Evolutionary conservation across 1,140 invertebrate species (phyloP).

Genomic region (Sycobia sp.): DNA sequence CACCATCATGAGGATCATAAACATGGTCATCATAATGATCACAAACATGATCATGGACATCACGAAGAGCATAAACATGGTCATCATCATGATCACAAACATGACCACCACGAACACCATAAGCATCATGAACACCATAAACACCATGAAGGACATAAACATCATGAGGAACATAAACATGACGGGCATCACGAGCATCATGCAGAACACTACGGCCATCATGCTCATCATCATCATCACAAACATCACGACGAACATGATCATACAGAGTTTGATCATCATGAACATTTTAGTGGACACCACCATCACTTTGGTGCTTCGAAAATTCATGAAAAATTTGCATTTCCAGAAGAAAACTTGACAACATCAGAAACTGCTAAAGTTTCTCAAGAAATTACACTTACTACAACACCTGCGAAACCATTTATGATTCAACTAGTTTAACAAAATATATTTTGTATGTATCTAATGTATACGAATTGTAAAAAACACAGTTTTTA

Average conservation of each 20-base stretch:
- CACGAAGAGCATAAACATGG: constrained; percentile 15
- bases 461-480: no score
- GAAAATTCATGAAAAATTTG: constrained; percentile 18
- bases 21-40: constrained; percentile 18
- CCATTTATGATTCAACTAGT: constrained; percentile 6
- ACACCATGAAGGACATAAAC: constrained; percentile 6
- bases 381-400: background rate
- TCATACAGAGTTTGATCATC: constrained; percentile 11
- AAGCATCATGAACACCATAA: constrained; percentile 23
- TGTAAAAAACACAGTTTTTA: no score
- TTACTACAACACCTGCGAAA: background rate
- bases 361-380: constrained; percentile 6
- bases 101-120: constrained; percentile 19
- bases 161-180: background rate
- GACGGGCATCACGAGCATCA: constrained; percentile 7
- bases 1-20: constrained; percentile 26
- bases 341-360: constrained; percentile 10
- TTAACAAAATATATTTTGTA: background rate
- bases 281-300: constrained; percentile 14
- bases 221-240: constrained; percentile 11
- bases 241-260: constrained; percentile 15
- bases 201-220: constrained; percentile 1
- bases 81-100: constrained; percentile 14
- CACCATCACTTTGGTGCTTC: constrained; percentile 18
- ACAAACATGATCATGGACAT: constrained; percentile 22